Percentiles rank a stretch among this genome's conserved stretches.
Conservation (phyloP, 2,113 vertebrate genomes). For the Microcebus jonahi region DNA sequence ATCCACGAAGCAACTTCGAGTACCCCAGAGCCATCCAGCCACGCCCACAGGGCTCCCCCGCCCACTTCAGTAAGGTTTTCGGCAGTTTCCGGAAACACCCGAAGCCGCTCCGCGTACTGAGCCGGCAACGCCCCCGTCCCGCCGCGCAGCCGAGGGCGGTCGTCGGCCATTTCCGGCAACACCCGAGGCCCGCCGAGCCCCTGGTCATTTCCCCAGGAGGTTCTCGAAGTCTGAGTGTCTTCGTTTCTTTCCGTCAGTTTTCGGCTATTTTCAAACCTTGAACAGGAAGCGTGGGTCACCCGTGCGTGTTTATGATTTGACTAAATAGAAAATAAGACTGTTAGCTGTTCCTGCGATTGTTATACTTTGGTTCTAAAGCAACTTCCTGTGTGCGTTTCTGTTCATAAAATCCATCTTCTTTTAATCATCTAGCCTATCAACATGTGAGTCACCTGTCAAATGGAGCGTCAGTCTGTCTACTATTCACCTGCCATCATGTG, state of each 20-base stretch:
- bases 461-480: background rate
- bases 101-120: slow-evolving; percentile 55
- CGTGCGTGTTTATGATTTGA: background rate
- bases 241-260: slow-evolving; percentile 73
- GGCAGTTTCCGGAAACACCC: slow-evolving; percentile 82
- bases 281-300: background rate
- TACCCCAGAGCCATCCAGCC: background rate
- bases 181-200: slow-evolving; percentile 43
- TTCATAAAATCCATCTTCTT: background rate
- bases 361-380: slow-evolving; percentile 15
- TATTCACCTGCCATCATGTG: background rate
- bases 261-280: slow-evolving; percentile 59
- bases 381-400: background rate
- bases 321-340: background rate
- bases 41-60: slow-evolving; percentile 53
- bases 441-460: slow-evolving; percentile 25
- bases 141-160: background rate
- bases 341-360: background rate
- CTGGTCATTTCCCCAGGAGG: background rate
- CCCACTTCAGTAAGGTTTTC: slow-evolving; percentile 20
- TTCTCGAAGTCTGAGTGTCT: background rate
- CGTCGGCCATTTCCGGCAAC: slow-evolving; percentile 77
- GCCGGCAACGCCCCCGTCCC: slow-evolving; percentile 58
- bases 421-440: slow-evolving; percentile 7
- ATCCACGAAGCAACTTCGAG: slow-evolving; percentile 61